Evolutionary conservation across 2,113 vertebrate genomes (phyloP).

Genomic region (Otis tarda): DNA sequence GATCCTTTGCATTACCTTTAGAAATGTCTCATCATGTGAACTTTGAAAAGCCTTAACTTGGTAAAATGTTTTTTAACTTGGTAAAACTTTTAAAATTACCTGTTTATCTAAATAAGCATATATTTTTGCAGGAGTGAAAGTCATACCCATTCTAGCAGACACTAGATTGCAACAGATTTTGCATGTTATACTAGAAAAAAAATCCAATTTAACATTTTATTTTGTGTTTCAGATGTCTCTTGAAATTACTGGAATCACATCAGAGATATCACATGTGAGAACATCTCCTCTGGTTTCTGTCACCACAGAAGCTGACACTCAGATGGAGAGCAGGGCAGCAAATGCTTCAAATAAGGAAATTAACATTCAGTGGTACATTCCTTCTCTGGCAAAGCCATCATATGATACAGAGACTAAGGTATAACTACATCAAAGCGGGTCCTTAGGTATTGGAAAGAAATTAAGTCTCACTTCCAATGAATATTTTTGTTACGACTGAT

Average conservation of each 20-base stretch:
- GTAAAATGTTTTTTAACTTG: not conserved
- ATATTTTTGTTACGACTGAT: not conserved
- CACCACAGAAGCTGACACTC: not conserved
- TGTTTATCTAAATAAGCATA: not conserved
- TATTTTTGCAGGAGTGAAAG: not conserved
- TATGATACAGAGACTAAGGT: slow-evolving; percentile 70
- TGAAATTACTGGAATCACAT: not conserved
- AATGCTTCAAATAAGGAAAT: slow-evolving; percentile 68
- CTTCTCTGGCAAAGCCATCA: slow-evolving; percentile 65
- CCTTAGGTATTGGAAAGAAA: not conserved
- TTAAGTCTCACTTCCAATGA: not conserved
- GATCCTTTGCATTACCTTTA: not conserved
- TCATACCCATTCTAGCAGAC: not conserved
- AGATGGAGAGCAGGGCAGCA: slow-evolving; percentile 6
- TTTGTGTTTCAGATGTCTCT: slow-evolving; percentile 31
- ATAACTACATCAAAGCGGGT: slow-evolving; percentile 1
- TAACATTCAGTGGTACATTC: slow-evolving; percentile 81
- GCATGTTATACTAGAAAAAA: not conserved
- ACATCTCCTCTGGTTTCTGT: not conserved
- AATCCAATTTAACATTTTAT: not conserved
- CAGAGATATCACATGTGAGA: not conserved
- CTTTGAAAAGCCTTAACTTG: not conserved
- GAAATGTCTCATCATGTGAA: not conserved
- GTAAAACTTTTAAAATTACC: not conserved
- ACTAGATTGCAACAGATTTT: not conserved